Base-by-base conservation (phyloP, 2,113 vertebrate species). In the Phrynosoma platyrhinos region DNA sequence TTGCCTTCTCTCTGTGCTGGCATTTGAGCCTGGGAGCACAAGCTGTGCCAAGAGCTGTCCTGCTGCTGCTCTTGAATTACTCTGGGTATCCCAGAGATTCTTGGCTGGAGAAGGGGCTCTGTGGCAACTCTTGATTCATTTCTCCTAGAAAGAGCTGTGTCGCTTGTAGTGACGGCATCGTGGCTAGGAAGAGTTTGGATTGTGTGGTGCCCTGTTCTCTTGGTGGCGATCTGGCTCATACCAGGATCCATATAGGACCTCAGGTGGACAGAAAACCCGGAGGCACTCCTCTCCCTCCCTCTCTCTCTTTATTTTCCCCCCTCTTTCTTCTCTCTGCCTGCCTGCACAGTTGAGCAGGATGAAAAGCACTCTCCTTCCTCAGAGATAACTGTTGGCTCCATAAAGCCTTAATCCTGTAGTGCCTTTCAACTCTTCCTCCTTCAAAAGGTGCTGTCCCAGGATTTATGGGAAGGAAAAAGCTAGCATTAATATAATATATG, bases 191-290 rank as follows among this genome's bases (percentile, higher is more conserved):
- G 9, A 23, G 16, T 53, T 58, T 68, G 55, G 47, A 30, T 90
- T 89, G 87, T 90, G 2, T 89, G 91, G 74, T 21, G 88, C 85
- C 92, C 92, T 87, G 92, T 90, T 87, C 89, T 64, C 30, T 72
- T 78, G 55, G n/a, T 90, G 83, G 55, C 72, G 9, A 30, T 66
- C 47, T 47, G 42, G 77, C 27, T 76, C 16, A 18, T 25, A 66
- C 25, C 21, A 27, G 32, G 27, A 85, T 27, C 21, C 16, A 18
- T n/a, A 20, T 18, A 40, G 71, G 64, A 13, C 42, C 30, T 55
- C 53, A 81, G 58, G 85, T 9, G 3, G 83, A 83, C 82, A 32
- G 21, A 64, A 47, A 27, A 75, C 18, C 9, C 52, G 32, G 13
- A 55, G 68, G 6, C 71, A 12, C 86, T 64, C 58, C 82, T 68